phyloP scores from a whole-genome alignment of 2,113 vertebrate species.

The Henicopernis longicauda region DNA sequence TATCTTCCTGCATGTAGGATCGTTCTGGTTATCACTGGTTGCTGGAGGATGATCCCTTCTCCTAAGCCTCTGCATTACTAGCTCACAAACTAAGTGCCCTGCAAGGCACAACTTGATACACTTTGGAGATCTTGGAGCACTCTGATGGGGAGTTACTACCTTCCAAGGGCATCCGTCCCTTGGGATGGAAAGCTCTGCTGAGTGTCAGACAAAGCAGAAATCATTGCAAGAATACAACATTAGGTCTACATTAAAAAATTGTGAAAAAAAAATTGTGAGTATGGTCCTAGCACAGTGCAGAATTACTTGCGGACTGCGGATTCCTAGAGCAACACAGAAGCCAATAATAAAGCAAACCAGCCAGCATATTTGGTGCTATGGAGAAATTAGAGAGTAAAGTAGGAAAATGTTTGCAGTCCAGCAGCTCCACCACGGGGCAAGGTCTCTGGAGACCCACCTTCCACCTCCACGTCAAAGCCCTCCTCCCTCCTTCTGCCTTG shows the following conservation, averaged over 20 bases:
- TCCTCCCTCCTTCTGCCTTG: not conserved
- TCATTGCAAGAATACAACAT: not conserved
- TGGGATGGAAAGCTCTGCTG: not conserved
- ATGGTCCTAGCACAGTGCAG: not conserved
- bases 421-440: not conserved
- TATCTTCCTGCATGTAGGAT: not conserved
- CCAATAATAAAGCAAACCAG: not conserved
- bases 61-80: not conserved
- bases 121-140: not conserved
- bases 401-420: not conserved
- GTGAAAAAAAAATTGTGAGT: not conserved
- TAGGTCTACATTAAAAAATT: not conserved
- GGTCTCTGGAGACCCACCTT: not conserved
- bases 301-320: not conserved
- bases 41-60: not conserved
- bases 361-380: not conserved
- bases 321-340: not conserved
- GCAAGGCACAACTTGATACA: not conserved
- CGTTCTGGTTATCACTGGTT: not conserved
- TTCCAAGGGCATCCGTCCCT: not conserved
- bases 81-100: not conserved
- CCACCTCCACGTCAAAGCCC: not conserved
- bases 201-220: not conserved
- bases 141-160: not conserved
- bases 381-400: not conserved